Percentiles rank a stretch among this genome's conserved stretches.
phyloP scores from a whole-genome alignment of 2,797 vertebrate genomes.

The Darevskia nairensis region DNA sequence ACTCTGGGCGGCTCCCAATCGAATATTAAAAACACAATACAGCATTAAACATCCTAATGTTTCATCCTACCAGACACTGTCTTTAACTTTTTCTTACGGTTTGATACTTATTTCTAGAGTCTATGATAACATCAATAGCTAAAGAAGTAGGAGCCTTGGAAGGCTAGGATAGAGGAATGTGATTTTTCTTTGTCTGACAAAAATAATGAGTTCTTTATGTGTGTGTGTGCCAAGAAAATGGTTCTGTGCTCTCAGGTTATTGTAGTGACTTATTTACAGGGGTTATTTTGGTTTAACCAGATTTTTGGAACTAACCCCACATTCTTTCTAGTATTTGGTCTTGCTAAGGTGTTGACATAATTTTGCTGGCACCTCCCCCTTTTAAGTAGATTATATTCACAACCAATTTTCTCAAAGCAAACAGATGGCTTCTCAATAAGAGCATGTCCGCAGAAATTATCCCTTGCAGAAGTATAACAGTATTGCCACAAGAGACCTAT shows the following conservation, averaged over 20 bases:
- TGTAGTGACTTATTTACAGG: conserved; percentile 44
- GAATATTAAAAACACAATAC: too few species aligned
- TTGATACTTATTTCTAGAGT: conserved; percentile 46
- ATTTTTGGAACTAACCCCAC: conserved; percentile 57
- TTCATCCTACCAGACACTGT: conserved; percentile 21
- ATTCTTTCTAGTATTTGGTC: conserved; percentile 59
- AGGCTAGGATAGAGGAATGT: neutral
- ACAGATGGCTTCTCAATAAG: conserved; percentile 75
- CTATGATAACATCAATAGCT: conserved; percentile 17
- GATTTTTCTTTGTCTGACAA: conserved; percentile 19
- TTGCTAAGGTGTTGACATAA: conserved; percentile 72
- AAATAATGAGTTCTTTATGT: conserved; percentile 57
- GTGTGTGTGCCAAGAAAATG: conserved; percentile 18
- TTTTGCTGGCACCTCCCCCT: conserved; percentile 70
- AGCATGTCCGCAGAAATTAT: conserved; percentile 55
- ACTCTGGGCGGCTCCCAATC: too few species aligned
- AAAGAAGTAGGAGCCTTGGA: conserved; percentile 31
- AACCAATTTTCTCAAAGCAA: conserved; percentile 69
- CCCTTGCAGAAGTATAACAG: conserved; percentile 46
- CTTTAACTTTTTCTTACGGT: conserved; percentile 30
- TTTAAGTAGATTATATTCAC: conserved; percentile 68
- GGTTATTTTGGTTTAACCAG: conserved; percentile 41
- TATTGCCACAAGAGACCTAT: conserved; percentile 62
- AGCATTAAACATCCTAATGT: neutral
- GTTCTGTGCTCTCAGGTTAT: conserved; percentile 27